Evolutionary conservation across 2,797 vertebrate genomes (phyloP).

Genomic region (Mycteria americana): DNA sequence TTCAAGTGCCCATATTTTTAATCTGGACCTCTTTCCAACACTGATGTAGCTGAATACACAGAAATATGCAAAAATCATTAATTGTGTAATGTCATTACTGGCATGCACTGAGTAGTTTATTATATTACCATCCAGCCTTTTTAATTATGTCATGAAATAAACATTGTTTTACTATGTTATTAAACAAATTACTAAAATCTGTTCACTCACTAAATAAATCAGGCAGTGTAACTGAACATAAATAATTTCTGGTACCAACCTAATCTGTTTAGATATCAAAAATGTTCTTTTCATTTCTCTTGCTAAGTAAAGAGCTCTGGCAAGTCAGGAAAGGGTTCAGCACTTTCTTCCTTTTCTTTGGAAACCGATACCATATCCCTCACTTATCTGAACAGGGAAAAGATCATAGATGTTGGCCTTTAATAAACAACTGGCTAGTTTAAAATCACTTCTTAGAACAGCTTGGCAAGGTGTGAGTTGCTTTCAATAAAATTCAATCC

Average conservation of each 20-base stretch:
- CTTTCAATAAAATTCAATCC: background rate
- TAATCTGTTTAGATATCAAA: background rate
- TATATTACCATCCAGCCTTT: background rate
- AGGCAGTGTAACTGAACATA: background rate
- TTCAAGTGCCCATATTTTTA: background rate
- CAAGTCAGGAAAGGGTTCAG: background rate
- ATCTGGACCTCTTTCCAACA: background rate
- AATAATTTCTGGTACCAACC: background rate
- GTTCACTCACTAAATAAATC: conserved; percentile 8
- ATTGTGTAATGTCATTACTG: background rate
- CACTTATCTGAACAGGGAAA: background rate
- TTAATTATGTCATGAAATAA: conserved; percentile 32
- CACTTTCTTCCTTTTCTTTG: background rate
- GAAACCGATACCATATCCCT: background rate
- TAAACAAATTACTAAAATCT: conserved; percentile 32
- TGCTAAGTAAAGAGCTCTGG: background rate
- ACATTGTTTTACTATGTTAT: background rate
- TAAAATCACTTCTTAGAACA: background rate
- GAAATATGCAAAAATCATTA: background rate
- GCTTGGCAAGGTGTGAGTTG: background rate
- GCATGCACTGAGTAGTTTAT: background rate
- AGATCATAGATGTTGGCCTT: background rate
- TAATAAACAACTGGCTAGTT: background rate
- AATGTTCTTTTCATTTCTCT: background rate
- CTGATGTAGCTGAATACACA: background rate